phyloP scores from a whole-genome alignment of 2,113 vertebrate species.

The Bubalus kerabau region DNA sequence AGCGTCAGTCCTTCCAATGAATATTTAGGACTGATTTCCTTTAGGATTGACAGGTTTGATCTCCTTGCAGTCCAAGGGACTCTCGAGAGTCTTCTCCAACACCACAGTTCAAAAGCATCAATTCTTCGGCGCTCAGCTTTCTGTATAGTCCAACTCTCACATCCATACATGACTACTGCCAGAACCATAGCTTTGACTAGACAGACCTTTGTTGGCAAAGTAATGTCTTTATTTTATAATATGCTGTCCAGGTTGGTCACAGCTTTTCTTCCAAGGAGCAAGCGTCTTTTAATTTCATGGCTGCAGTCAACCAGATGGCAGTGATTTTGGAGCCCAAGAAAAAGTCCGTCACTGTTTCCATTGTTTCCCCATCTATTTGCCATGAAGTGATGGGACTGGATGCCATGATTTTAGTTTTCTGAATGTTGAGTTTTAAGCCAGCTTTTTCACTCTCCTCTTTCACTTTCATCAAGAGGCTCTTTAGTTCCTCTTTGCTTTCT shows the following conservation, averaged over 20 bases:
- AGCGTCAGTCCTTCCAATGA: background rate
- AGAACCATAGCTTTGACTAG: background rate
- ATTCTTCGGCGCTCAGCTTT: background rate
- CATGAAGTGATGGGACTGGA: background rate
- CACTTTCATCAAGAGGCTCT: background rate
- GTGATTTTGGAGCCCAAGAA: background rate
- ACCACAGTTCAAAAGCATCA: background rate
- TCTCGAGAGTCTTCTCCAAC: background rate
- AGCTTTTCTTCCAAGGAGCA: background rate
- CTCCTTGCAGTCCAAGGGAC: background rate
- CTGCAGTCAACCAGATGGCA: background rate
- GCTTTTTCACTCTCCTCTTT: background rate
- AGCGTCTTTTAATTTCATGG: background rate
- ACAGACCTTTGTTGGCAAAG: background rate
- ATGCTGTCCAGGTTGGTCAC: background rate
- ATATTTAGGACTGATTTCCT: background rate
- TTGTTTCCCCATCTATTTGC: background rate
- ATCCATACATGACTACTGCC: background rate
- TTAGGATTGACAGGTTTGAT: background rate
- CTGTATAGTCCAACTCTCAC: background rate
- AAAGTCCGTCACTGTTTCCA: background rate
- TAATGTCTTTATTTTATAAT: background rate
- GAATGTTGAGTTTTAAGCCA: background rate
- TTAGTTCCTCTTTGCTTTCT: background rate
- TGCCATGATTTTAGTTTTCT: background rate